Conservation (phyloP, 2,888 invertebrate genomes). For the Pseudanteris insignis region DNA sequence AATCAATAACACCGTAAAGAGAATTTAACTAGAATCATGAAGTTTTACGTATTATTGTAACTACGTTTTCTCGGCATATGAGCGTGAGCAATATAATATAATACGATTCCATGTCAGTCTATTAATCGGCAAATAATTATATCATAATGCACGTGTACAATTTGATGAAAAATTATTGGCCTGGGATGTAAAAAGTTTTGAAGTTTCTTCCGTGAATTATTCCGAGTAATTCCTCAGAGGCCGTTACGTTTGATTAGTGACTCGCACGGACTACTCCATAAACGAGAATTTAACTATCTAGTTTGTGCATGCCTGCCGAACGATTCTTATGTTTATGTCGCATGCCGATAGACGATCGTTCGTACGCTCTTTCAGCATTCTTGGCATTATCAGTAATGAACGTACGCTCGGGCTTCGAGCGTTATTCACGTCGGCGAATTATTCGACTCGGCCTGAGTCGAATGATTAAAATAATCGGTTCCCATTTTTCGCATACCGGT, state of each 20-base stretch:
- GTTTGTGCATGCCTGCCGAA: constrained; percentile 34
- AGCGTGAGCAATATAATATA: too few relatives aligned
- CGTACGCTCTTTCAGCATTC: constrained; percentile 42
- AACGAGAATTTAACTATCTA: constrained; percentile 41
- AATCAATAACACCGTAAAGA: too few relatives aligned
- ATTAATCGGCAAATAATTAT: too few relatives aligned
- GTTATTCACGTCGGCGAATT: constrained; percentile 30
- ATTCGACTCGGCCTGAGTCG: constrained; percentile 23
- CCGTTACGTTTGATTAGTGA: constrained; percentile 31
- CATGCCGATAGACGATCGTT: constrained; percentile 36
- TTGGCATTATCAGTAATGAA: constrained; percentile 41
- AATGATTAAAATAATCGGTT: constrained; percentile 37
- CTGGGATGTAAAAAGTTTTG: neutral
- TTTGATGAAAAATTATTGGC: too few relatives aligned
- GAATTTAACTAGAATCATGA: too few relatives aligned
- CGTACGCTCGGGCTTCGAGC: constrained; percentile 25
- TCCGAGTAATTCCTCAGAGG: constrained; percentile 10
- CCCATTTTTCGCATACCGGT: constrained; percentile 37
- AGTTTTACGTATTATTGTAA: too few relatives aligned
- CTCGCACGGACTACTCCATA: constrained; percentile 35
- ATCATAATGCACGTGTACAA: too few relatives aligned
- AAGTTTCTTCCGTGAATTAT: constrained; percentile 8
- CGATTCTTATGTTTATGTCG: constrained; percentile 46
- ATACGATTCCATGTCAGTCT: too few relatives aligned
- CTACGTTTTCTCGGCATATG: too few relatives aligned